Base-by-base conservation (phyloP, 2,888 invertebrate genomes). In the Willowsia nigromaculata region DNA sequence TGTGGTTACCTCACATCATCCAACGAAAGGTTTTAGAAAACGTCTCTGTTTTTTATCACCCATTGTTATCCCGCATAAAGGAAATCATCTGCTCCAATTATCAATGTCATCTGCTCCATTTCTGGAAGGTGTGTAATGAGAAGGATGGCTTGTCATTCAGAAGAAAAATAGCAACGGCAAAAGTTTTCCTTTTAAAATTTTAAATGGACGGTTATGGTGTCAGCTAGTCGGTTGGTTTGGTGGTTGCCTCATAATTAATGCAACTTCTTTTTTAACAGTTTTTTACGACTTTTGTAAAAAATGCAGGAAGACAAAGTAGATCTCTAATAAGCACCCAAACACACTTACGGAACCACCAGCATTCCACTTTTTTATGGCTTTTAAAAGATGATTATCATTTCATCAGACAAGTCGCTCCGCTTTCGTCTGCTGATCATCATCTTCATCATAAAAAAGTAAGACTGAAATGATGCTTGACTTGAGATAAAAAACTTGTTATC, bases 311-410 rank as follows among this genome's bases (percentile, higher is more conserved):
- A 56, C 22, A 56, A 56, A 56, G 25, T 53, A 53, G 18, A 11
- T 56, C 7, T 7, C 56, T 56, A 9, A 25, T 22, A 56, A 53
- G 22, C 53, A 53, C 53, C 53, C 53, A 53, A 4, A 53, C 43
- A 9, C 37, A 6, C 37, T 37, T 4, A 9, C 37, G 9, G 4
- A 6, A 37, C 37, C 5, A 37, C n/a, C 37, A 9, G 37, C 37
- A 37, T 43, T 9, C 43, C 43, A 43, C 37, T 37, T 37, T 65
- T 68, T 68, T 22, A 40, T 37, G 68, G 68, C 7, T 68, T 68
- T 68, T 68, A 68, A 62, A 68, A 68, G 68, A 68, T 68, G 37
- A 68, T 40, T 68, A 68, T 65, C 65, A 65, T 33, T 13, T 33
- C 30, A 62, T 13, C 59, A 27, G 27, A 62, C 62, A 62, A n/a